A percentile compares a stretch with the other conserved stretches of the same genome.
These are phyloP conservation scores for Pogoniulus pusillus DNA, from an alignment of 2,797 vertebrate species.

Conservation along the genomic window DNA sequence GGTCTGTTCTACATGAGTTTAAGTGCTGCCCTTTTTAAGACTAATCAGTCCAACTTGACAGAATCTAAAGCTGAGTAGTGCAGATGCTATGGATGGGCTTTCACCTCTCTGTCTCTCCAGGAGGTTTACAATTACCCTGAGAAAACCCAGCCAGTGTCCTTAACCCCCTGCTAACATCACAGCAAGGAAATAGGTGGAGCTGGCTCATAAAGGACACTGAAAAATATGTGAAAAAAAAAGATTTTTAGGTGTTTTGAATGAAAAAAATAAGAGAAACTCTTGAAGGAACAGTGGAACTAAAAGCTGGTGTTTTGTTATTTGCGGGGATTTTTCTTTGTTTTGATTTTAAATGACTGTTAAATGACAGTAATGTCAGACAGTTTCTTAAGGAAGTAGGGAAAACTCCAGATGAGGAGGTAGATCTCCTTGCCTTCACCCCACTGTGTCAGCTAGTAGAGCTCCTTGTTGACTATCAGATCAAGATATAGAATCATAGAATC, in stretches of 20 bases:
- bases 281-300: background rate
- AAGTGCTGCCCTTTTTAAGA: background rate
- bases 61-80: background rate
- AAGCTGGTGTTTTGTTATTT: background rate
- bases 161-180: background rate
- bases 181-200: background rate
- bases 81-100: background rate
- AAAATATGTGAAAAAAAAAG: background rate
- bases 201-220: background rate
- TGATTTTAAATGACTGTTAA: background rate
- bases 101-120: background rate
- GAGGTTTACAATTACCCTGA: background rate
- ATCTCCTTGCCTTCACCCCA: background rate
- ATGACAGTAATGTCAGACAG: background rate
- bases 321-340: too few relatives aligned
- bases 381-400: background rate
- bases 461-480: fast-evolving
- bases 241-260: too few relatives aligned
- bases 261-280: background rate
- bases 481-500: too few relatives aligned
- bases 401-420: background rate
- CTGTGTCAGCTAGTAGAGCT: background rate
- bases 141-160: background rate
- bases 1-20: background rate
- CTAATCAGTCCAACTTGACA: background rate